These are phyloP conservation scores for Campopleginae sp. DNA, from an alignment of 2,888 invertebrate genomes.

Conservation along the genomic window DNA sequence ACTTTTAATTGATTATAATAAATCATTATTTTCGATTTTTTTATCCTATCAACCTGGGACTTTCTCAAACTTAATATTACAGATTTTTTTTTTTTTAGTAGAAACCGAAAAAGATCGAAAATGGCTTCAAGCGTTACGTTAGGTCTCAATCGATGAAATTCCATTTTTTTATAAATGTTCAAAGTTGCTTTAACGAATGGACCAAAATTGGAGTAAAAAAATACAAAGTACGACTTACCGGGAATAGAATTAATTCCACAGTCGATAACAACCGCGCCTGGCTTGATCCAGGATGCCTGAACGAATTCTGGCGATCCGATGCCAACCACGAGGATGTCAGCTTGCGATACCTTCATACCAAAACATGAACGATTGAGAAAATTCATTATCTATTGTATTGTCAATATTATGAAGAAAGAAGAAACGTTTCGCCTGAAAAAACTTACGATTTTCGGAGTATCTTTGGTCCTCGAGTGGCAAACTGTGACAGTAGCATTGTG, in stretches of 20 bases:
- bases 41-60: no score
- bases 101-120: not conserved
- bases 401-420: not conserved
- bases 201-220: not conserved
- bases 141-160: not conserved
- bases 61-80: no score
- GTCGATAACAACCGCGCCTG: constrained; percentile 98
- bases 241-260: constrained; percentile 98
- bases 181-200: not conserved
- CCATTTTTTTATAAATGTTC: not conserved
- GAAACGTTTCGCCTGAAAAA: not conserved
- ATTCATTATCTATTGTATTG: not conserved
- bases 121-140: not conserved
- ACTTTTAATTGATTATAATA: no score
- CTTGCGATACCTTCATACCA: constrained; percentile 87
- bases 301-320: constrained; percentile 96
- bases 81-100: not conserved
- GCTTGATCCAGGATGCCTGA: constrained; percentile 98
- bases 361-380: not conserved
- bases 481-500: constrained; percentile 98
- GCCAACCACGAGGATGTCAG: constrained; percentile 98
- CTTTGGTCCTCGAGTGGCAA: constrained; percentile 97
- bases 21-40: no score
- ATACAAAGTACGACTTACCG: constrained; percentile 85
- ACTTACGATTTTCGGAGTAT: constrained; percentile 90